phyloP scores from a whole-genome alignment of 1,140 invertebrate species.

The Trichoplusia ni region DNA sequence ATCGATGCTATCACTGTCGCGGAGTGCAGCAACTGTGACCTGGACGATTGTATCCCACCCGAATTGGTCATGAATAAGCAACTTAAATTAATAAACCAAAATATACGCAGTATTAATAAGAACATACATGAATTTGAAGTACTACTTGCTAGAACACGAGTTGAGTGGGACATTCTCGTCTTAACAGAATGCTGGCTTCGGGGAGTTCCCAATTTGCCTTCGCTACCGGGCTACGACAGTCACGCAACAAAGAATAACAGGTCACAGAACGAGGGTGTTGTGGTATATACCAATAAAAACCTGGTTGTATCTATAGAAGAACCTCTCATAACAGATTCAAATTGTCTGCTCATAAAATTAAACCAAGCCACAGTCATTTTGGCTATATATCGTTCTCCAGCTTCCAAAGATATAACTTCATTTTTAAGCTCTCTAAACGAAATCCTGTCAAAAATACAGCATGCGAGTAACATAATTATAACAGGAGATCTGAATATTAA shows the following conservation, averaged over 20 bases:
- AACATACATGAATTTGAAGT: not conserved
- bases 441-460: not conserved
- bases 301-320: not conserved
- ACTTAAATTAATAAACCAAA: not conserved
- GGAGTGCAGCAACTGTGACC: too few species aligned
- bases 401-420: not conserved
- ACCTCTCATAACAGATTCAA: not conserved
- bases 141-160: not conserved
- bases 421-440: not conserved
- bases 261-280: not conserved
- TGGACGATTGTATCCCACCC: not conserved
- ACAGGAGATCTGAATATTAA: not conserved
- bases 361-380: not conserved
- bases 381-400: not conserved
- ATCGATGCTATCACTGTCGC: too few species aligned
- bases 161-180: not conserved
- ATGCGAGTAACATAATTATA: not conserved
- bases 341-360: not conserved
- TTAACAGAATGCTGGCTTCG: not conserved
- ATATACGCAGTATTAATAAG: not conserved
- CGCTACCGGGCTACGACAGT: not conserved
- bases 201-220: not conserved
- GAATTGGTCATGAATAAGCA: not conserved
- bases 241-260: not conserved
- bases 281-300: not conserved